Conservation (phyloP, 2,888 invertebrate species). For the Synanthedon myopaeformis region DNA sequence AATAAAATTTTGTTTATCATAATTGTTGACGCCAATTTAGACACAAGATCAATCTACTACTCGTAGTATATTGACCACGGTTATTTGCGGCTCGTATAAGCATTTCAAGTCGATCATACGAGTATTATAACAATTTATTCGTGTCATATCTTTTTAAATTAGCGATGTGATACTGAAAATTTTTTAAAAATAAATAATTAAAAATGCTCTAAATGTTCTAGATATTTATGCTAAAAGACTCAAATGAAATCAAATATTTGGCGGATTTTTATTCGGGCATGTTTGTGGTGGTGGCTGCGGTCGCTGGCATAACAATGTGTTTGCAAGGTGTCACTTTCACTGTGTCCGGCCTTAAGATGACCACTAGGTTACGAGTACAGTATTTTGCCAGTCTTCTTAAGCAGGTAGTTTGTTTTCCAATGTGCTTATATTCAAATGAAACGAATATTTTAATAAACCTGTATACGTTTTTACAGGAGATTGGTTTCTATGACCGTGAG, state of each 20-base stretch:
- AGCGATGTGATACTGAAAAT: no score
- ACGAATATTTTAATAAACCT: background rate
- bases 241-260: slow-evolving; percentile 60
- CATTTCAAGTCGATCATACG: no score
- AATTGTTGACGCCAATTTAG: no score
- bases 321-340: slow-evolving; percentile 80
- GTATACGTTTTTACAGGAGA: slow-evolving; percentile 46
- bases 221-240: slow-evolving; percentile 72
- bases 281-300: slow-evolving; percentile 75
- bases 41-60: no score
- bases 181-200: background rate
- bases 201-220: slow-evolving; percentile 25
- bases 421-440: no score
- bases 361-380: slow-evolving; percentile 70
- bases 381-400: slow-evolving; percentile 66
- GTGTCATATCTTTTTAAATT: no score
- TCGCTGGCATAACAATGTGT: slow-evolving; percentile 76
- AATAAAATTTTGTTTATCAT: no score
- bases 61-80: no score
- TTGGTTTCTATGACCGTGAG: slow-evolving; percentile 73
- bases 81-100: no score
- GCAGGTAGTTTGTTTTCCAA: slow-evolving; percentile 36
- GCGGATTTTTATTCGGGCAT: slow-evolving; percentile 74
- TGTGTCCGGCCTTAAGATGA: slow-evolving; percentile 81
- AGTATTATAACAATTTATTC: no score